A percentile compares a stretch with the other conserved stretches of the same genome.
Conservation (phyloP, 2,888 invertebrate species). For the Himalopsyche tibetana region DNA sequence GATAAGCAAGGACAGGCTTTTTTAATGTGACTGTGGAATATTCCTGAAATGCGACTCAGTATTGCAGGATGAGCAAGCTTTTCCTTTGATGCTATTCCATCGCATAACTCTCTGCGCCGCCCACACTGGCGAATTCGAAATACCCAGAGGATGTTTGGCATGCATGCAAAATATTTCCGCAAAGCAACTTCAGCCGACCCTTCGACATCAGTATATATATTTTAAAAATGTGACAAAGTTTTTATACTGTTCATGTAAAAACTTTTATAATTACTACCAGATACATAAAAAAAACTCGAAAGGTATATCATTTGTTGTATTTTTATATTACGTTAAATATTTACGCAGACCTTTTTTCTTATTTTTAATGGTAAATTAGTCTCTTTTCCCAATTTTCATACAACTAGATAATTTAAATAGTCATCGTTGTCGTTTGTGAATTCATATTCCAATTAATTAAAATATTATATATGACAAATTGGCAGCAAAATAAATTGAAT, state of each 20-base stretch:
- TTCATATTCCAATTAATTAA: too few relatives aligned
- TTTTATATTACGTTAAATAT: too few relatives aligned
- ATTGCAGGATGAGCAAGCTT: not conserved
- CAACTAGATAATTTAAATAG: too few relatives aligned
- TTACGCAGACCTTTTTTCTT: too few relatives aligned
- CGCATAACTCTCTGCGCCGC: not conserved
- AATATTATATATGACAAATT: too few relatives aligned
- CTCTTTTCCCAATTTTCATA: too few relatives aligned
- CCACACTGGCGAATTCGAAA: slow-evolving; percentile 11
- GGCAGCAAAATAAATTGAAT: too few relatives aligned
- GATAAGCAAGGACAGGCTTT: not conserved
- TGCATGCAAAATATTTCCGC: slow-evolving; percentile 4
- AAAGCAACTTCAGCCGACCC: not conserved
- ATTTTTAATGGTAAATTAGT: too few relatives aligned
- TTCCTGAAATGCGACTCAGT: not conserved
- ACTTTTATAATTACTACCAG: too few relatives aligned
- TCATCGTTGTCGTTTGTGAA: too few relatives aligned
- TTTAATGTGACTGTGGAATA: not conserved
- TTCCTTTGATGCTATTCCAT: not conserved
- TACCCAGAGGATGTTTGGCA: slow-evolving; percentile 8
- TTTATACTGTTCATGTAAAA: not conserved
- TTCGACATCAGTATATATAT: not conserved
- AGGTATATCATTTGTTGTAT: too few relatives aligned
- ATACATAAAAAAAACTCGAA: too few relatives aligned
- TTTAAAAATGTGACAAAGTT: not conserved